Conservation (phyloP, 2,797 vertebrate species). For the Xenentodon cancila region DNA sequence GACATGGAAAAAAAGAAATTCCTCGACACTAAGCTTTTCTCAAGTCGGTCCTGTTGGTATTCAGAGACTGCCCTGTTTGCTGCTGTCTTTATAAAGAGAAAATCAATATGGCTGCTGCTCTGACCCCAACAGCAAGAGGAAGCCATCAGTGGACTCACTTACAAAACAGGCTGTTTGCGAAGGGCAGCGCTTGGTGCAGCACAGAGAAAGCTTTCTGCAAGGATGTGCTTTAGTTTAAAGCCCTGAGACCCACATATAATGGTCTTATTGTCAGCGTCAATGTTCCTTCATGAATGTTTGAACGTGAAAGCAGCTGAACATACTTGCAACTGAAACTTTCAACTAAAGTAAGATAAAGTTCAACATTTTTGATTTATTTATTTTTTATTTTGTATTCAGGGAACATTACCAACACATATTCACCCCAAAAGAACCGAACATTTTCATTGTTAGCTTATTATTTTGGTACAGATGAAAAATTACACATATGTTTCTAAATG, state of each 20-base stretch:
- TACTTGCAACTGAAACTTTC: not conserved
- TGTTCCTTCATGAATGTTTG: slow-evolving; percentile 3
- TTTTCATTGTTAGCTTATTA: too few species aligned
- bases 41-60: slow-evolving; percentile 46
- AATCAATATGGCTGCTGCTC: slow-evolving; percentile 64
- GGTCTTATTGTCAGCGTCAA: not conserved
- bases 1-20: slow-evolving; percentile 10
- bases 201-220: slow-evolving; percentile 18
- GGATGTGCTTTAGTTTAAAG: not conserved
- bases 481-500: too few species aligned
- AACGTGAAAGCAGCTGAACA: not conserved
- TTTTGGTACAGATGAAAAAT: too few species aligned
- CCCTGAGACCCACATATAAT: not conserved
- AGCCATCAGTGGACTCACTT: slow-evolving; percentile 39
- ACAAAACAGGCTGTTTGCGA: slow-evolving; percentile 33
- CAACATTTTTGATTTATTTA: too few species aligned
- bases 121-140: slow-evolving; percentile 50
- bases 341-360: too few species aligned
- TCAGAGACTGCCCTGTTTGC: slow-evolving; percentile 46
- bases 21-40: slow-evolving; percentile 39
- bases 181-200: slow-evolving; percentile 10
- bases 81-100: slow-evolving; percentile 66
- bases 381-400: too few species aligned
- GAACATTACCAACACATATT: too few species aligned
- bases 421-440: too few species aligned